Base-by-base conservation (phyloP, 1,140 invertebrate species). In the Magallana angulata region DNA sequence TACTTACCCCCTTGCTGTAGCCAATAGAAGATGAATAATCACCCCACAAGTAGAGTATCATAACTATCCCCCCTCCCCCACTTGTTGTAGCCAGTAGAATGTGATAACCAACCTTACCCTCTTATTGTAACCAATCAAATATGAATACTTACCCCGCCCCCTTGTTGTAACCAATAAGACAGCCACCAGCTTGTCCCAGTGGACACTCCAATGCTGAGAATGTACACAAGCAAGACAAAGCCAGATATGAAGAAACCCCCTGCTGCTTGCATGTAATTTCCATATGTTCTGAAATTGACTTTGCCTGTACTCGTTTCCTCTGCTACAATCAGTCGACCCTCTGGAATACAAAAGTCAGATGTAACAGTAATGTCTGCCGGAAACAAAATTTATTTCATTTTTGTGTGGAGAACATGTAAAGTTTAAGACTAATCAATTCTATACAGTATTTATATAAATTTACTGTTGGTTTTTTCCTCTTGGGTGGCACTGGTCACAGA, bases 161-260 rank as follows among this genome's bases (percentile, higher is more conserved):
- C 96, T 90, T 95, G 93, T 24, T 94, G 93, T 56, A 97, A 95
- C 97, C 97, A 97, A 87, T 95, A 92, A 7, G 96, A 96, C 1
- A 97, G 94, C 96, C 97, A 97, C 95, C 96, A 97, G 84, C 96
- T 96, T 87, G 96, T 96, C 86, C 97, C 96, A 24, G 95, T 94
- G 16, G 95, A 95, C 18, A 95, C 95, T 1, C 95, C 95, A 57
- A 97, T 95, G 89, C 96, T 96, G 8, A 96, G 59, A 3, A 96
- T 91, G 88, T 97, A 96, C 30, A 94, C 94, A 0, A 96, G 81
- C 57, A 97, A 88, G 7, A 97, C 95, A 14, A 96, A 84, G 24
- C 94, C 16, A 59, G 94, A 93, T 0, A 96, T 62, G 1, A 95
- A 89, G 87, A 95, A 95, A 6, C 97, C 96, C 16, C 97, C 97